A percentile compares a stretch with the other conserved stretches of the same genome.
Evolutionary conservation across 2,113 vertebrate genomes (phyloP).

Genomic region (Platichthys stellatus): DNA sequence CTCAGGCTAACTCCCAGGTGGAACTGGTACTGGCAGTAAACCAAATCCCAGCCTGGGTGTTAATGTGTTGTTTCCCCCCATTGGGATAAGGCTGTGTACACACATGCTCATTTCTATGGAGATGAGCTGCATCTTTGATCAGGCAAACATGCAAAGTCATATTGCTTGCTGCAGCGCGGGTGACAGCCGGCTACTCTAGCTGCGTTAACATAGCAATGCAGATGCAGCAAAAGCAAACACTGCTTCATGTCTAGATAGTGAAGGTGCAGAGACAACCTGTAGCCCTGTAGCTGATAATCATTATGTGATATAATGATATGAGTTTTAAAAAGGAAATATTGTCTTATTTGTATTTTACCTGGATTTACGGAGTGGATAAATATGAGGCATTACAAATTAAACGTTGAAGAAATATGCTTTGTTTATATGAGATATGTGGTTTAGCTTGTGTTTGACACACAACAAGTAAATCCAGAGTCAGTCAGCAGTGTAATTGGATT

Average conservation of each 20-base stretch:
- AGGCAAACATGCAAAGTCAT: constrained; percentile 59
- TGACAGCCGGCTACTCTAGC: constrained; percentile 21
- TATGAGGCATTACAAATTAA: too few species aligned
- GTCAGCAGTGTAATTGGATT: constrained; percentile 45
- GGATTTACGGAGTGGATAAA: background rate
- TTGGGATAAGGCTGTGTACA: constrained; percentile 23
- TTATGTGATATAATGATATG: background rate
- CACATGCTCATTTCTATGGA: constrained; percentile 75
- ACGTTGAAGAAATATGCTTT: background rate
- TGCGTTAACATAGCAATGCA: constrained; percentile 27
- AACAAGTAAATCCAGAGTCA: constrained; percentile 23
- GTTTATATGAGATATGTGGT: background rate
- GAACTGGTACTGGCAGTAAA: constrained; percentile 31
- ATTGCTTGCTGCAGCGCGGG: constrained; percentile 45
- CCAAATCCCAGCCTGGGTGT: constrained; percentile 53
- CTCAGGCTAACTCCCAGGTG: constrained; percentile 31
- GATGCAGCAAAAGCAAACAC: constrained; percentile 26
- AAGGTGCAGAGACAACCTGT: constrained; percentile 21
- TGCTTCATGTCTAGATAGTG: constrained; percentile 15
- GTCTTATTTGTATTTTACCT: background rate
- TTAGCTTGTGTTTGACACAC: constrained; percentile 15
- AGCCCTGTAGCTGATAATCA: background rate
- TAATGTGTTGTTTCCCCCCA: constrained; percentile 34
- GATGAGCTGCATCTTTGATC: constrained; percentile 69
- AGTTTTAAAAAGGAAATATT: background rate